Base-by-base conservation (phyloP, 2,797 vertebrate species). In the Ctenopoma kingsleyae region DNA sequence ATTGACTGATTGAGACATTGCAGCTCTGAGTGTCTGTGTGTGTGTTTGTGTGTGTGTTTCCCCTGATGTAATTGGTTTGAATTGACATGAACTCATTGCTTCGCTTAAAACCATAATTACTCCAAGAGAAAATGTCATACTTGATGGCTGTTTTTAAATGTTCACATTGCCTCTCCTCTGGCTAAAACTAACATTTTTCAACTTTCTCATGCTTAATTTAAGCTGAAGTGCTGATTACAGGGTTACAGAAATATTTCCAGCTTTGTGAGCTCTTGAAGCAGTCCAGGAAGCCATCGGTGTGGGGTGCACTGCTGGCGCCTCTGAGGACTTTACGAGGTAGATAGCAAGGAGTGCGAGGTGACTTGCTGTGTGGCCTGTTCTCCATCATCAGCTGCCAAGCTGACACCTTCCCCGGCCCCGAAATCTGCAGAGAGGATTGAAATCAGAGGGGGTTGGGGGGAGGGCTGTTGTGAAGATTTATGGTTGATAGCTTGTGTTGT, bases 321-420 rank as follows among this genome's bases (percentile, higher is more conserved):
- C 41, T 13, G 69, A 73, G 81, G 75, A 62, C 82, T 84, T 85
- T 74, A 50, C 12, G 1, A 64, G 67, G 62, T 64, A 88, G 90
- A 90, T 88, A 86, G 77, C 46, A 8, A 73, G 44, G 53, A 65
- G 85, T 81, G 86, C 0, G 79, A 84, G 48, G 74, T 74, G 86
- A 86, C 81, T 81, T 40, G 50, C 62, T 51, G 66, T 67, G 78
- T 67, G 86, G 82, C 80, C 86, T 88, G 89, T 71, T 87, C 62
- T 75, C 60, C 64, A 51, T 87, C 78, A 75, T 62, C 84, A 74
- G 60, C 81, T 64, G 54, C 80, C 55, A 47, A 59, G 82, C 81
- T 76, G 87, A 87, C 88, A 78, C 85, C 86, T 59, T 36, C 38
- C 48, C 32, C 46, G 2, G 40, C 58, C 65, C 43, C 15, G 3